A percentile compares a stretch with the other conserved stretches of the same genome.
Conservation (phyloP, 2,113 vertebrate genomes). For the Aplodontia rufa region DNA sequence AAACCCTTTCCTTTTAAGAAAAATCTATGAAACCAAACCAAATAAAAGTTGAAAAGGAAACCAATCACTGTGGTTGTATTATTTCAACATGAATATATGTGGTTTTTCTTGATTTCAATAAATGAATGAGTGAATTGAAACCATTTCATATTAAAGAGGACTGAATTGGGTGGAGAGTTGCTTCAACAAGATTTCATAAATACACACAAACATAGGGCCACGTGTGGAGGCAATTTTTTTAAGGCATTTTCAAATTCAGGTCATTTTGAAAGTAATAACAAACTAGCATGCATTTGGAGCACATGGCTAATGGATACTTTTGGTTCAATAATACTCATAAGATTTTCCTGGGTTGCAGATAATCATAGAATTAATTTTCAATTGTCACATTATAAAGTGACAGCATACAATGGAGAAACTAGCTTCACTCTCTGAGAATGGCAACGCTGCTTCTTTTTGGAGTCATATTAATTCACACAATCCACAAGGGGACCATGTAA, state of each 20-base stretch:
- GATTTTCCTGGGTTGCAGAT: neutral
- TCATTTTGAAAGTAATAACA: neutral
- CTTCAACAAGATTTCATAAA: neutral
- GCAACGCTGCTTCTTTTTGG: neutral
- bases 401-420: neutral
- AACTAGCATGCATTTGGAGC: neutral
- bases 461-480: constrained; percentile 39
- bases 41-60: neutral
- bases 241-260: neutral
- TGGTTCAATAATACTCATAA: neutral
- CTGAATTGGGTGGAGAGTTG: neutral
- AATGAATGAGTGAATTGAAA: neutral
- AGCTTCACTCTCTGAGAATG: neutral
- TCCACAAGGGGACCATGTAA: neutral
- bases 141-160: neutral
- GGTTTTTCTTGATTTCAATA: neutral
- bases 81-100: neutral
- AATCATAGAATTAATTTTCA: constrained; percentile 36
- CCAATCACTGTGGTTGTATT: neutral
- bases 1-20: neutral
- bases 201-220: neutral
- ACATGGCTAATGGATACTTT: neutral
- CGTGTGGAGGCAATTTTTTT: neutral
- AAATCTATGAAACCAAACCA: neutral
- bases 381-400: constrained; percentile 23